Evolutionary conservation across 1,140 invertebrate species (phyloP).

Genomic region (Trachymyrmex cornetzi): DNA sequence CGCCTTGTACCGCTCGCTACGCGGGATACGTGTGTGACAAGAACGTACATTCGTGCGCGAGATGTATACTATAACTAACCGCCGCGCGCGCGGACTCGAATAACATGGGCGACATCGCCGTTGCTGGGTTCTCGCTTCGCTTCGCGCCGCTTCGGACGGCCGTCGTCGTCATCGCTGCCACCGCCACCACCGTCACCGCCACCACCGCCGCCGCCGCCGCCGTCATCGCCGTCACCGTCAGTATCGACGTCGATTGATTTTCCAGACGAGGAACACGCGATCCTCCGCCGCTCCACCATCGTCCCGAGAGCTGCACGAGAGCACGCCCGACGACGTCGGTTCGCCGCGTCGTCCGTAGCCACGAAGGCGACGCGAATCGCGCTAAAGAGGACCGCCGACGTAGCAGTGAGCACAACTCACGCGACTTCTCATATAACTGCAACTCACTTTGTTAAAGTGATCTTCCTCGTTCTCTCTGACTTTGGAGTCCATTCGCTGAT

Average conservation of each 20-base stretch:
- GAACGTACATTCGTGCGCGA: constrained; percentile 12
- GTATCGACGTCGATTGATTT: constrained; percentile 47
- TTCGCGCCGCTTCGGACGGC: constrained; percentile 32
- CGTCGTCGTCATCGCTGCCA: neutral
- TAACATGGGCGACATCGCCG: constrained; percentile 51
- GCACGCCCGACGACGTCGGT: constrained; percentile 30
- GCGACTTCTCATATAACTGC: too few relatives aligned
- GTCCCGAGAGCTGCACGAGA: neutral
- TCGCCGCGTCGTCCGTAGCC: constrained; percentile 22
- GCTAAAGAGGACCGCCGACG: neutral
- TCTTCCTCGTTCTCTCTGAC: neutral
- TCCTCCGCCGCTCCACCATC: neutral
- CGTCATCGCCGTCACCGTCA: neutral
- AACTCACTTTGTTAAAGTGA: neutral
- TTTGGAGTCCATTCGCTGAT: neutral
- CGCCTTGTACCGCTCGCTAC: constrained; percentile 13
- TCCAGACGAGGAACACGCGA: constrained; percentile 34
- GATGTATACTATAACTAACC: constrained; percentile 34
- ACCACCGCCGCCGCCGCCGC: neutral
- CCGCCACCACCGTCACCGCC: neutral
- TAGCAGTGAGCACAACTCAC: neutral
- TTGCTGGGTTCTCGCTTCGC: constrained; percentile 17
- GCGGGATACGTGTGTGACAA: constrained; percentile 25
- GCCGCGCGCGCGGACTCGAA: constrained; percentile 50
- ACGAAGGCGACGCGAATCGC: constrained; percentile 35